Evolutionary conservation across 2,113 vertebrate genomes (phyloP).

Genomic region (Pseudorectes ferrugineus): DNA sequence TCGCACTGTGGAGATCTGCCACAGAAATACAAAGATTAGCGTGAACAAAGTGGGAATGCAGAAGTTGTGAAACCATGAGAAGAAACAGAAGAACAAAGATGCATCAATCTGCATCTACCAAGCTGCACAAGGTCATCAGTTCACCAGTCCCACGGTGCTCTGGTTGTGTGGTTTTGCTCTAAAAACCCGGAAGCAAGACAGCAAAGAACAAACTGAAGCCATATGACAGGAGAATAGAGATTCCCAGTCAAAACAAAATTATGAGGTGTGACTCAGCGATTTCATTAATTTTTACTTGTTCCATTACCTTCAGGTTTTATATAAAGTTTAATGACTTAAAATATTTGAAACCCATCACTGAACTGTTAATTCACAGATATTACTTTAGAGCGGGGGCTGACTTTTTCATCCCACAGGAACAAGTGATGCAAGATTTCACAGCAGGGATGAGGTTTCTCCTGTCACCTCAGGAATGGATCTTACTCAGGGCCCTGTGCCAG

Average conservation of each 20-base stretch:
- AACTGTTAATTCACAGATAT: background rate
- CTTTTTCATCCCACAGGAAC: background rate
- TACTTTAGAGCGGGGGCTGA: background rate
- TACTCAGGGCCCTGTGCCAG: background rate
- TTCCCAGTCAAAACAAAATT: background rate
- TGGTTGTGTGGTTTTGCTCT: background rate
- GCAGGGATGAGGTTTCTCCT: background rate
- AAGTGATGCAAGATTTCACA: background rate
- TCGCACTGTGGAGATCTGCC: background rate
- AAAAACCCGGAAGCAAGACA: background rate
- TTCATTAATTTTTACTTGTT: background rate
- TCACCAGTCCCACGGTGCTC: background rate
- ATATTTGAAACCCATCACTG: background rate
- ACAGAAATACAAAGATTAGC: background rate
- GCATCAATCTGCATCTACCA: background rate
- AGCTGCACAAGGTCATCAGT: background rate
- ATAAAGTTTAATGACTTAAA: background rate
- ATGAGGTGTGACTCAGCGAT: background rate
- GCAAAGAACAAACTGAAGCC: background rate
- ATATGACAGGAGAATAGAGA: background rate
- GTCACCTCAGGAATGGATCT: background rate
- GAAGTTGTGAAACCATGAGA: background rate
- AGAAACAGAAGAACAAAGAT: slow-evolving; percentile 1
- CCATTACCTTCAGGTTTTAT: background rate
- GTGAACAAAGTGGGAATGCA: background rate